These are phyloP conservation scores for Stenichneumon culpator DNA, from an alignment of 2,888 invertebrate genomes.

Conservation along the genomic window DNA sequence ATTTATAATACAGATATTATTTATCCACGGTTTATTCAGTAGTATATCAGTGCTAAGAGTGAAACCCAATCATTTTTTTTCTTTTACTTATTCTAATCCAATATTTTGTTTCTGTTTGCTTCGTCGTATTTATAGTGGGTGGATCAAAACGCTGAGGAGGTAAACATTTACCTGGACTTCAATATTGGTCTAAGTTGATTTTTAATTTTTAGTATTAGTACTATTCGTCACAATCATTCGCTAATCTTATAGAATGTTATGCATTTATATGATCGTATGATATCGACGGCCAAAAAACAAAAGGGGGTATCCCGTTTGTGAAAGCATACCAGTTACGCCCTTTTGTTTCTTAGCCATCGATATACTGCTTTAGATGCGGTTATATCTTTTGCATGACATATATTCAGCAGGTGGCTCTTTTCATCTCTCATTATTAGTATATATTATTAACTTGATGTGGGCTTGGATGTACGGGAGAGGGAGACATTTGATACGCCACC, in stretches of 20 bases:
- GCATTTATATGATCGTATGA: conserved; percentile 10
- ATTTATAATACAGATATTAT: conserved; percentile 54
- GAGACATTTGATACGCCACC: neutral
- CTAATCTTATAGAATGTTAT: conserved; percentile 40
- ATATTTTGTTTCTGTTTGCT: conserved; percentile 72
- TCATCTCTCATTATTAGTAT: neutral
- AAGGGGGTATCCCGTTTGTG: neutral
- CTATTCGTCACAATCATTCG: conserved; percentile 50
- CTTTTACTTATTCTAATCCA: conserved; percentile 63
- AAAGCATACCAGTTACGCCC: neutral
- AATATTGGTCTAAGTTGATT: conserved; percentile 71
- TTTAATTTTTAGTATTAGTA: conserved; percentile 59
- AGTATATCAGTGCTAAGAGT: conserved; percentile 21
- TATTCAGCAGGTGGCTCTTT: neutral
- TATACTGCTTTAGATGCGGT: conserved; percentile 51
- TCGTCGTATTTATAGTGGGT: conserved; percentile 87
- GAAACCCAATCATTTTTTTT: conserved; percentile 8
- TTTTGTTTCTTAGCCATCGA: neutral
- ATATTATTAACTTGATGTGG: conserved; percentile 1
- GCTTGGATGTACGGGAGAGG: neutral
- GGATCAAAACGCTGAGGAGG: conserved; percentile 90
- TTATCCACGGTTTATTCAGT: conserved; percentile 42
- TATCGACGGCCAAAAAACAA: neutral
- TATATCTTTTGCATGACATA: conserved; percentile 57
- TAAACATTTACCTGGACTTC: conserved; percentile 81